Conservation (phyloP, 1,140 invertebrate species). For the Batillaria attramentaria region DNA sequence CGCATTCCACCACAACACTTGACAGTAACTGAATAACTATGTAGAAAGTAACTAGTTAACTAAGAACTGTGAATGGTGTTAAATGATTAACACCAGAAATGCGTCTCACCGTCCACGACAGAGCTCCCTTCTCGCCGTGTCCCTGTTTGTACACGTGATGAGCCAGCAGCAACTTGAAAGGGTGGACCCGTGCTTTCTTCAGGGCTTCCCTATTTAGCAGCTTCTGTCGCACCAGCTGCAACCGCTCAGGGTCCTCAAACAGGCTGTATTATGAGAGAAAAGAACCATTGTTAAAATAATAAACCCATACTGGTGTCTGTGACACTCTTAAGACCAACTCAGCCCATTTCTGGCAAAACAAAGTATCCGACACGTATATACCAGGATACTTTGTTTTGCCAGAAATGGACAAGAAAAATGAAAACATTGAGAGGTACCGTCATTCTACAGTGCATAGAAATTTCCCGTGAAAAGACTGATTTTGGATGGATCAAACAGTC, state of each 20-base stretch:
- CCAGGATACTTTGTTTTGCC: neutral
- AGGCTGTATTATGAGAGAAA: neutral
- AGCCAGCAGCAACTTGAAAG: conserved; percentile 75
- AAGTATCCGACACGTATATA: neutral
- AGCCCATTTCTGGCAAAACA: neutral
- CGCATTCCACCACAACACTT: neutral
- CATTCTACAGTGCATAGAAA: neutral
- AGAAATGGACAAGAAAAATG: neutral
- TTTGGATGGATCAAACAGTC: too few species aligned
- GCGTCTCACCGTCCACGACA: conserved; percentile 58
- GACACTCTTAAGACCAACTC: neutral
- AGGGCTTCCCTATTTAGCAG: conserved; percentile 64
- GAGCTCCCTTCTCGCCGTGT: conserved; percentile 73
- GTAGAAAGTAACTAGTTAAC: neutral
- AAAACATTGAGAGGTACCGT: neutral
- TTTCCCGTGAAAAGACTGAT: neutral
- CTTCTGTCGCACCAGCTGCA: conserved; percentile 23
- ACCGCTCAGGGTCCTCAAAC: neutral
- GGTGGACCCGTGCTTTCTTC: conserved; percentile 74
- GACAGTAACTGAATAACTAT: neutral
- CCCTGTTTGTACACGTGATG: conserved; percentile 74
- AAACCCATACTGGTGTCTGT: neutral
- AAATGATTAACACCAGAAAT: too few species aligned
- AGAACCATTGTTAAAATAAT: neutral
- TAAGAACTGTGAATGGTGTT: neutral